Conservation (phyloP, 2,113 vertebrate species). For the Telmatochromis brichardi region DNA sequence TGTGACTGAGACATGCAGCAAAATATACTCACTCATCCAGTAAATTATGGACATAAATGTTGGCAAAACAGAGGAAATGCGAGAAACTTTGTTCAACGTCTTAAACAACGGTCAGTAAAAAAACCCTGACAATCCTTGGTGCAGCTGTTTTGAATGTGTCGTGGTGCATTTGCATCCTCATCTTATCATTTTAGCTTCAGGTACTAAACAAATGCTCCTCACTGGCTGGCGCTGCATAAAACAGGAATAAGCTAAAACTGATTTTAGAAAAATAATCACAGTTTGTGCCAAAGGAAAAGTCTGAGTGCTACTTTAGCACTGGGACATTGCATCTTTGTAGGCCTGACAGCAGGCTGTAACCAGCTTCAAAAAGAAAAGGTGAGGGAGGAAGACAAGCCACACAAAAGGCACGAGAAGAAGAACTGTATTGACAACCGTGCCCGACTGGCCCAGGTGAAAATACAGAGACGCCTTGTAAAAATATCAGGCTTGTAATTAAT, state of each 20-base stretch:
- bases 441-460: constrained; percentile 8
- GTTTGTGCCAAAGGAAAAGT: neutral
- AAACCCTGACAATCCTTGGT: neutral
- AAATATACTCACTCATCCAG: neutral
- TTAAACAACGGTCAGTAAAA: neutral
- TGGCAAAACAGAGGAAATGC: neutral
- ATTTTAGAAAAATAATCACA: neutral
- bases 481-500: constrained; percentile 57
- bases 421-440: constrained; percentile 6
- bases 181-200: neutral
- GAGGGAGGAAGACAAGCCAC: neutral
- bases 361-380: neutral
- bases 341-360: neutral
- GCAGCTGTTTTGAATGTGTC: neutral
- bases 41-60: neutral
- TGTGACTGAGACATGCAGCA: neutral
- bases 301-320: neutral
- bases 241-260: neutral
- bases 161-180: neutral
- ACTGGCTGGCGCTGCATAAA: neutral
- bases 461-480: constrained; percentile 45
- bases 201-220: neutral
- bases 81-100: neutral
- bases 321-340: neutral
- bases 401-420: neutral